These are phyloP conservation scores for Crossocerus cetratus DNA, from an alignment of 2,888 invertebrate species.

Conservation along the genomic window DNA sequence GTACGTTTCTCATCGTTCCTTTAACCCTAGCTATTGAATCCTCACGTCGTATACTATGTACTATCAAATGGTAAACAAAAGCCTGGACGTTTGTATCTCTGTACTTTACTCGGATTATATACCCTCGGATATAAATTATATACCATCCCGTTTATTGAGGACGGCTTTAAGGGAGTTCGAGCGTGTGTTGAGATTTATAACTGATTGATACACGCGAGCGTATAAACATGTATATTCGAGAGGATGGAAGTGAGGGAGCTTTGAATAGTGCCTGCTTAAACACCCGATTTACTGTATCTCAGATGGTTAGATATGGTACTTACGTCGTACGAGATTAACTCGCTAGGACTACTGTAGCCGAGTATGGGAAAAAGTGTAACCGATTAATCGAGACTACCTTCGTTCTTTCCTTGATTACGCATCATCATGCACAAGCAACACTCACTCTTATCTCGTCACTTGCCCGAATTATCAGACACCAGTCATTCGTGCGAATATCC, in stretches of 20 bases:
- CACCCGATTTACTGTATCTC: conserved; percentile 58
- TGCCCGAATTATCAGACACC: background rate
- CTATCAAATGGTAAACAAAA: conserved; percentile 14
- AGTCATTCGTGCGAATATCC: background rate
- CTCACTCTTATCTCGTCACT: conserved; percentile 7
- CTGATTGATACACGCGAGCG: conserved; percentile 53
- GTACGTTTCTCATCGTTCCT: conserved; percentile 4
- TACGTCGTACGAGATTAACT: conserved; percentile 43
- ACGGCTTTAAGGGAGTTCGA: conserved; percentile 46
- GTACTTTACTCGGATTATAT: conserved; percentile 34
- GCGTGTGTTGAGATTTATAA: conserved; percentile 51
- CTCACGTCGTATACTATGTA: conserved; percentile 8
- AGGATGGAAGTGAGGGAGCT: conserved; percentile 67
- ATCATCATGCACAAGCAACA: conserved; percentile 33
- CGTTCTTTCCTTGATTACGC: conserved; percentile 24
- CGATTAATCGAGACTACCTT: conserved; percentile 26
- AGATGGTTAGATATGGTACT: conserved; percentile 55
- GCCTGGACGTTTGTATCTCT: conserved; percentile 33
- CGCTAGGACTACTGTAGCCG: conserved; percentile 48
- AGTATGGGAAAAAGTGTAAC: conserved; percentile 53
- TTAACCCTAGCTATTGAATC: conserved; percentile 17
- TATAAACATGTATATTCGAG: conserved; percentile 51
- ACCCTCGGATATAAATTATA: conserved; percentile 34
- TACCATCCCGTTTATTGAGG: conserved; percentile 39
- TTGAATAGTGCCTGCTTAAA: conserved; percentile 76